A percentile compares a stretch with the other conserved stretches of the same genome.
These are phyloP conservation scores for Prorops nasuta DNA, from an alignment of 1,140 invertebrate species.

Conservation along the genomic window DNA sequence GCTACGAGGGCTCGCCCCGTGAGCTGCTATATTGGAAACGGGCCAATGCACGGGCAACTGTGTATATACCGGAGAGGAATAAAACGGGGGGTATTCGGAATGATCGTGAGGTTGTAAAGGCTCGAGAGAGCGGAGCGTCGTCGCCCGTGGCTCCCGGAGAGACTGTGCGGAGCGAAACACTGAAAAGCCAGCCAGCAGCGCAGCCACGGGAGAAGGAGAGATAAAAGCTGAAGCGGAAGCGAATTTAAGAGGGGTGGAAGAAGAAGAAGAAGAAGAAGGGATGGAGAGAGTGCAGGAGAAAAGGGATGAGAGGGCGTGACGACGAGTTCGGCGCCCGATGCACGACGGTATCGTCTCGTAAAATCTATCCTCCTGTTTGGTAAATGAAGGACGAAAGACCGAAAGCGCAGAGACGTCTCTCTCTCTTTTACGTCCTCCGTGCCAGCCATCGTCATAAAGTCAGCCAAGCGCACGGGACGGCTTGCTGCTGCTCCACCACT, in stretches of 20 bases:
- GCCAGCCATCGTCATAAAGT: constrained; percentile 48
- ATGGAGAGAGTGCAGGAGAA: not conserved
- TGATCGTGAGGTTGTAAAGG: no score
- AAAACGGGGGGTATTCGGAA: no score
- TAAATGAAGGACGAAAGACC: constrained; percentile 25
- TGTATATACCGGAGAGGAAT: no score
- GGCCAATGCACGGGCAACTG: no score
- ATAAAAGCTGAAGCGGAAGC: not conserved
- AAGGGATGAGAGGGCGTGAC: not conserved
- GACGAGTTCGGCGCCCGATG: not conserved
- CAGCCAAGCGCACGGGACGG: constrained; percentile 42
- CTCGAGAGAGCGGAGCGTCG: no score
- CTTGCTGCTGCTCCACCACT: constrained; percentile 23
- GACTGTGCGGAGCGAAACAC: no score
- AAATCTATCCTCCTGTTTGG: constrained; percentile 19
- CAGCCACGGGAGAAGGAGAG: not conserved
- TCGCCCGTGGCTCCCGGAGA: no score
- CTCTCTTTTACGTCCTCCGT: constrained; percentile 27
- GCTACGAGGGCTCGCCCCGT: no score
- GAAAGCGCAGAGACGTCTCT: constrained; percentile 8
- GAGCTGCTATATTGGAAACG: no score
- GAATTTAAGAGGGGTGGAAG: not conserved
- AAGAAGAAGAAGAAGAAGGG: not conserved
- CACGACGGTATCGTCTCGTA: constrained; percentile 9
- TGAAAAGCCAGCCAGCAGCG: no score